Percentiles rank a stretch among this genome's conserved stretches.
These are phyloP conservation scores for Cryptotis parvus DNA, from an alignment of 2,113 vertebrate species.

Conservation along the genomic window DNA sequence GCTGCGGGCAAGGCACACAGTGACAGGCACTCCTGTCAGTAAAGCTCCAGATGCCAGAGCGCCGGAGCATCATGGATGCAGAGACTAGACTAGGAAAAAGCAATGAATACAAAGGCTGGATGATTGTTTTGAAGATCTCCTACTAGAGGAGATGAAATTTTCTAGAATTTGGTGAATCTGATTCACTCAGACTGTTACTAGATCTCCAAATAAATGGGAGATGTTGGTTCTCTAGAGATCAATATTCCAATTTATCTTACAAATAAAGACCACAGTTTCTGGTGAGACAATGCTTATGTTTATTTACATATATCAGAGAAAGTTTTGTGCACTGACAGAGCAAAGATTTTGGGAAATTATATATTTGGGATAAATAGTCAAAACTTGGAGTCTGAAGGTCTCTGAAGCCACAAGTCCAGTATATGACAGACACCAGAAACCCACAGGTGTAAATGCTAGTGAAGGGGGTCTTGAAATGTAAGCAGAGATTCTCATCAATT, in stretches of 20 bases:
- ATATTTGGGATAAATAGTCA: too few relatives aligned
- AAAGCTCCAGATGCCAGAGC: neutral
- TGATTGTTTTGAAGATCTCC: neutral
- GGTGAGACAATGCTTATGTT: neutral
- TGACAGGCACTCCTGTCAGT: neutral
- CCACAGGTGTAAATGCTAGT: too few relatives aligned
- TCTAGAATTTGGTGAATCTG: neutral
- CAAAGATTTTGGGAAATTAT: too few relatives aligned
- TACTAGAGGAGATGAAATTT: neutral
- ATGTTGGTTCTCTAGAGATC: neutral
- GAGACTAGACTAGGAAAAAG: neutral
- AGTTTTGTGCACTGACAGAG: too few relatives aligned
- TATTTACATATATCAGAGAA: neutral
- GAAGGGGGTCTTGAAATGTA: too few relatives aligned
- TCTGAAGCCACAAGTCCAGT: too few relatives aligned
- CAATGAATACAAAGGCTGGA: neutral
- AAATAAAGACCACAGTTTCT: slow-evolving; percentile 11
- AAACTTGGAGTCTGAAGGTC: too few relatives aligned
- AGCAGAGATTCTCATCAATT: too few relatives aligned
- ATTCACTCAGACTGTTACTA: neutral
- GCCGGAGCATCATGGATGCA: neutral
- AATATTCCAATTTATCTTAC: neutral
- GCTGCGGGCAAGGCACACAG: neutral
- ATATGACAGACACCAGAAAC: too few relatives aligned
- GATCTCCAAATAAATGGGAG: neutral